phyloP scores from a whole-genome alignment of 2,888 invertebrate species.

The Drymonia ruficornis region DNA sequence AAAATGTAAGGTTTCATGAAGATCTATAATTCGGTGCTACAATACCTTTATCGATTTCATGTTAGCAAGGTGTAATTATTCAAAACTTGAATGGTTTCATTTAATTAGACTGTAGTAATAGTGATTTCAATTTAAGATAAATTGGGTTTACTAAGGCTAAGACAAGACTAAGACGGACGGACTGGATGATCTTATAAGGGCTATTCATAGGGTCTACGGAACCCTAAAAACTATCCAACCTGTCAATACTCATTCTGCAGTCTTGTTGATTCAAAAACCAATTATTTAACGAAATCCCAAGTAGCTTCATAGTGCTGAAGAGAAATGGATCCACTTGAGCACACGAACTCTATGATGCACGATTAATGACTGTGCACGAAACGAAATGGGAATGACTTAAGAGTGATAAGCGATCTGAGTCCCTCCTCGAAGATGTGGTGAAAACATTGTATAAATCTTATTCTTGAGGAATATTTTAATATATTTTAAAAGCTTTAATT shows the following conservation, averaged over 20 bases:
- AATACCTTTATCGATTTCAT: no score
- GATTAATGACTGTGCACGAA: conserved; percentile 34
- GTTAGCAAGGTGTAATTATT: no score
- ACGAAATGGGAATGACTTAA: conserved; percentile 37
- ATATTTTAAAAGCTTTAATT: conserved; percentile 26
- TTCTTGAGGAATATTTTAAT: conserved; percentile 21
- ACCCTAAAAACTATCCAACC: no score
- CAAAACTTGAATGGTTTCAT: no score
- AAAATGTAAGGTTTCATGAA: background rate
- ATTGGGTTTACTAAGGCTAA: no score
- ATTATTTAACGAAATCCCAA: background rate
- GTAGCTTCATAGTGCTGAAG: conserved; percentile 5
- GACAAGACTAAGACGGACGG: no score
- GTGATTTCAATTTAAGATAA: no score
- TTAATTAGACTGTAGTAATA: no score
- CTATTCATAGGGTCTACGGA: no score
- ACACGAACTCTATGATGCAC: conserved; percentile 27
- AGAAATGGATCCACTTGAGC: conserved; percentile 36
- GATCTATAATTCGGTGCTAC: no score
- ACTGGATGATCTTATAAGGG: no score
- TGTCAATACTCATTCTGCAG: no score
- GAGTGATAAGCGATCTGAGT: conserved; percentile 30
- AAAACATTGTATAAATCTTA: conserved; percentile 27
- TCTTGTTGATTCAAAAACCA: background rate
- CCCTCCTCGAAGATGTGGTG: conserved; percentile 28